Evolutionary conservation across 2,888 invertebrate genomes (phyloP), one percentile per base, ranked within the genome.

Genomic region (Cephus rjabovi): DNA sequence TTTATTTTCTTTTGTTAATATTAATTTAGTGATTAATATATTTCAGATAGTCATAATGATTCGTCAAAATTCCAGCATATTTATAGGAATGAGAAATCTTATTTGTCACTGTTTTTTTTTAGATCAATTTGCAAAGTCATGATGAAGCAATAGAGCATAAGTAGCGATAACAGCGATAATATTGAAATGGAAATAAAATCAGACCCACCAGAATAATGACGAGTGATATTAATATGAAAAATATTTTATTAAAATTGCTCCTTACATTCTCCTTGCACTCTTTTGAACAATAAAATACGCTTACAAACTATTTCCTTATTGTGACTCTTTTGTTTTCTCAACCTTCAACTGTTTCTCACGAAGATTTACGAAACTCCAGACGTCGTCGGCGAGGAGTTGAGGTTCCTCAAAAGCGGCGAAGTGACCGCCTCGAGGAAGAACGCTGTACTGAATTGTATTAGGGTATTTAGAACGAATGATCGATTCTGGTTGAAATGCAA

Each of bases 401-500:
- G 98, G 97, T 80, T 94, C 93, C 89, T 98, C 97, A 78, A 97
- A 92, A 0, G 97, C 97, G 0, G 96, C 95, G 90, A 98, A 98
- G 90, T 98, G 98, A 0, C 98, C 98, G 1, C 97, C 97, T 4
- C 94, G 92, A 0, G 93, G 92, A 56, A 95, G 93, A 73, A 95
- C 92, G 0, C 94, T 95, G 85, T 94, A 94, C 75, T 95, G 95
- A 6, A 96, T 92, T 75, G 97, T 91, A 90, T 97, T 96, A 23
- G 87, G 90, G 89, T 93, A 97, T 84, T 94, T 95, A 1, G 93
- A 90, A 73, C 92, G 91, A 6, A 97, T 86, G 4, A 95, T 89
- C 31, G 90, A 92, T 83, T 95, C 94, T 0, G 96, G 93, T 15
- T 92, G 89, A 81, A 93, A 94, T 0, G 91, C 73, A 0, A 97